Percentiles rank a stretch among this genome's conserved stretches.
Evolutionary conservation across 2,888 invertebrate genomes (phyloP).

Genomic region (Campaea margaritaria): DNA sequence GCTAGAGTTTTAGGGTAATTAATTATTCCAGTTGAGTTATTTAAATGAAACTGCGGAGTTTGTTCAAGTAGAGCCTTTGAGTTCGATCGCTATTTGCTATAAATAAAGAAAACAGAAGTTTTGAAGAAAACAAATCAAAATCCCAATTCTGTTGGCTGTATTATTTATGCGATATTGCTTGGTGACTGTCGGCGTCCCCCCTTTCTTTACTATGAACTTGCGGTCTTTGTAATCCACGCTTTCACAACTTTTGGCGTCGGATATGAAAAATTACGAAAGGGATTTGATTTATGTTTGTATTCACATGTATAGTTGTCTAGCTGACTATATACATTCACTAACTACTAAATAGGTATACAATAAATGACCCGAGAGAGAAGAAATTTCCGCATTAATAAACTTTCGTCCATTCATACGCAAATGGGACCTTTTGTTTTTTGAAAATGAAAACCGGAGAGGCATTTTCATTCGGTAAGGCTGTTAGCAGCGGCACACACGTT

Average conservation of each 20-base stretch:
- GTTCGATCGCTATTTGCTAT: slow-evolving; percentile 59
- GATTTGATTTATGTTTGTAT: slow-evolving; percentile 37
- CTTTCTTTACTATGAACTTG: slow-evolving; percentile 75
- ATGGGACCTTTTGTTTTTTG: slow-evolving; percentile 38
- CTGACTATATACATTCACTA: neutral
- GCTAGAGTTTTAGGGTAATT: slow-evolving; percentile 31
- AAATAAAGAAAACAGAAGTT: slow-evolving; percentile 79
- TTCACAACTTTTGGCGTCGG: slow-evolving; percentile 65
- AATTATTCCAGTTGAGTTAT: slow-evolving; percentile 64
- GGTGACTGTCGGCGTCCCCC: slow-evolving; percentile 75
- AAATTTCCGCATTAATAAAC: neutral
- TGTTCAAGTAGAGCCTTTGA: slow-evolving; percentile 55
- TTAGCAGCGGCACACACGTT: slow-evolving; percentile 74
- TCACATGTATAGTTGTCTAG: neutral
- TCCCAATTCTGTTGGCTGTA: slow-evolving; percentile 81
- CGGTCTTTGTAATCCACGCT: slow-evolving; percentile 69
- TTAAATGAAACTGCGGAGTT: slow-evolving; percentile 56
- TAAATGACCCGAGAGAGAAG: no score
- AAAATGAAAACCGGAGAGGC: slow-evolving; percentile 57
- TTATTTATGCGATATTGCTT: slow-evolving; percentile 84
- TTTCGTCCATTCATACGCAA: slow-evolving; percentile 19
- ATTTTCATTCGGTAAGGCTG: slow-evolving; percentile 57
- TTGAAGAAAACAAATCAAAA: slow-evolving; percentile 84
- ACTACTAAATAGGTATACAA: no score
- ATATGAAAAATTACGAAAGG: slow-evolving; percentile 48